A percentile compares a stretch with the other conserved stretches of the same genome.
These are phyloP conservation scores for Strix aluco DNA, from an alignment of 2,113 vertebrate species.

Conservation along the genomic window DNA sequence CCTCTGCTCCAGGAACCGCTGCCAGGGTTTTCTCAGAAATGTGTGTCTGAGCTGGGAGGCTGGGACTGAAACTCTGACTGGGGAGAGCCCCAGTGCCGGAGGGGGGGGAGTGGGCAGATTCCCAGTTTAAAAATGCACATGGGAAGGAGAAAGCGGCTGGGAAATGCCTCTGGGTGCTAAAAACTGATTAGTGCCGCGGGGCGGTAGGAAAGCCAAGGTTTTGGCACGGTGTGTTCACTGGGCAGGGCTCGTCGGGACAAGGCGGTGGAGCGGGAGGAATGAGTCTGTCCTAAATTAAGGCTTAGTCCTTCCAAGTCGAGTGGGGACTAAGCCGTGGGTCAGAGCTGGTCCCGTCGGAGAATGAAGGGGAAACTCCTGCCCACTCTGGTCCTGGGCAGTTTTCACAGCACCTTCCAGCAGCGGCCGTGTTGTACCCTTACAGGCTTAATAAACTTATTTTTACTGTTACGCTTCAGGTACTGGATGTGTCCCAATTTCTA, in stretches of 20 bases:
- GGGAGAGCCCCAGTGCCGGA: neutral
- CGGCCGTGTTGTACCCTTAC: neutral
- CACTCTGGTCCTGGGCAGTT: neutral
- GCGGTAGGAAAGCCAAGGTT: neutral
- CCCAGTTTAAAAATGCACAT: neutral
- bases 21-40: slow-evolving; percentile 75
- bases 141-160: neutral
- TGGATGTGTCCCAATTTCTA: slow-evolving; percentile 32
- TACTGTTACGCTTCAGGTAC: slow-evolving; percentile 55
- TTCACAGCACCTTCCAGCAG: slow-evolving; percentile 34
- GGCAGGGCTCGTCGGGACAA: neutral
- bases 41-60: slow-evolving; percentile 59
- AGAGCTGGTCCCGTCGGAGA: neutral
- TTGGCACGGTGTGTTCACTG: neutral
- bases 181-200: neutral
- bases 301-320: neutral
- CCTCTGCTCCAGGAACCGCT: slow-evolving; percentile 48
- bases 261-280: neutral
- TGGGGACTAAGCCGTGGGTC: neutral
- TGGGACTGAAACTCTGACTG: neutral
- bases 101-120: neutral
- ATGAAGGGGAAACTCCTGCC: neutral
- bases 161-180: slow-evolving; percentile 17
- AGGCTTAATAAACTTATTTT: slow-evolving; percentile 41
- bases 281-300: neutral